Percentiles rank a stretch among this genome's conserved stretches.
Conservation (phyloP, 2,797 vertebrate genomes). For the Mormyrus proboscirostris region DNA sequence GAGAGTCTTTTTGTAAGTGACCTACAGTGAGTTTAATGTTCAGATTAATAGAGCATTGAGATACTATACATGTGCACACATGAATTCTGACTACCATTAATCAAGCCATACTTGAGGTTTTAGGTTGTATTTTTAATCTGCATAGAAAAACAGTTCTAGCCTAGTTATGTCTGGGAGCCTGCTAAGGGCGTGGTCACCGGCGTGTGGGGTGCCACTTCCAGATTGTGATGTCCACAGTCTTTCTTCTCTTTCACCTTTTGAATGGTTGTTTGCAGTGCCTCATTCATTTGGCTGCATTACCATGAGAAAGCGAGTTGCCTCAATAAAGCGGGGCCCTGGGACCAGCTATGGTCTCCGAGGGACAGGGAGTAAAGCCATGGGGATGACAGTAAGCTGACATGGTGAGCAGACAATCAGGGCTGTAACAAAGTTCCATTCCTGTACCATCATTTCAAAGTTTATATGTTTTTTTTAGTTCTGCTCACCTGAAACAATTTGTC, state of each 20-base stretch:
- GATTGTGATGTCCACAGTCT: not conserved
- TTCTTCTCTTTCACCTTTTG: not conserved
- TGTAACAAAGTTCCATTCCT: not conserved
- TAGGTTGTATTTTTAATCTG: not conserved
- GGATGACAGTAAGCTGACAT: not conserved
- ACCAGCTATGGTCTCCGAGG: not conserved
- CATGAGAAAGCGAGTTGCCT: slow-evolving; percentile 55
- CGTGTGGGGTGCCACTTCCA: not conserved
- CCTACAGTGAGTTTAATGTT: not conserved
- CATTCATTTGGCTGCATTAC: slow-evolving; percentile 55
- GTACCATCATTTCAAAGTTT: not conserved
- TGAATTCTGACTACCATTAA: not conserved
- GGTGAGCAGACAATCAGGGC: not conserved
- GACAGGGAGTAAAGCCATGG: not conserved
- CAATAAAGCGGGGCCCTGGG: slow-evolving; percentile 46
- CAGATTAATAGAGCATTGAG: not conserved
- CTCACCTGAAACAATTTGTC: not conserved
- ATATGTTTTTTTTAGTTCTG: not conserved
- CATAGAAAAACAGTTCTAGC: not conserved
- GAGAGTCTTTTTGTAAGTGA: not conserved
- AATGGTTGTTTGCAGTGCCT: slow-evolving; percentile 50
- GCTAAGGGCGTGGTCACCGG: not conserved
- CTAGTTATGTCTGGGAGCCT: not conserved
- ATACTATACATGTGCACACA: not conserved
- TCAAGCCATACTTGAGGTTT: not conserved